Conservation (phyloP, 92 coral and sea anemone genomes). For the Desmophyllum pertusum region DNA sequence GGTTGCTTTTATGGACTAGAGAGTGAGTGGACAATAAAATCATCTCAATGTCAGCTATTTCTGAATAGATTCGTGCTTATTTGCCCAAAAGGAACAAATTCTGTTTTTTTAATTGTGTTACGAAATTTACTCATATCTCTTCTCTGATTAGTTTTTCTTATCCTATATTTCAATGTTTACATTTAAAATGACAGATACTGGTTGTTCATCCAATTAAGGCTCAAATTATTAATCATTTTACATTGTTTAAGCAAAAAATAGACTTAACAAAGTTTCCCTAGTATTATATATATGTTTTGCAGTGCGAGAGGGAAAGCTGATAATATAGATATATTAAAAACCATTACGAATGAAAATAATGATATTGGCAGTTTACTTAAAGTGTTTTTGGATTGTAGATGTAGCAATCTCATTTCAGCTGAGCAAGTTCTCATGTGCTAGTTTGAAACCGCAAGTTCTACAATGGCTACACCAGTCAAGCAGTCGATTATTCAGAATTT, state of each 20-base stretch:
- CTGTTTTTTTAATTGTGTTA: not conserved
- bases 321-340: not conserved
- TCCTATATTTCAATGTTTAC: conserved; percentile 27
- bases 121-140: not conserved
- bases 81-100: not conserved
- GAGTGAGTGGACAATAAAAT: not conserved
- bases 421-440: not conserved
- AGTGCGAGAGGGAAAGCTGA: not conserved
- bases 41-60: not conserved
- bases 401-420: not conserved
- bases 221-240: not conserved
- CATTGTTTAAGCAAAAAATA: not conserved
- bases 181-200: conserved; percentile 20
- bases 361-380: no score
- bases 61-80: not conserved
- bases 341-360: no score
- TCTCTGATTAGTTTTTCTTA: not conserved
- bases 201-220: not conserved
- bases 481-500: no score
- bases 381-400: not conserved
- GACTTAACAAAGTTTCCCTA: not conserved
- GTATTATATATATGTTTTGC: not conserved
- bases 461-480: not conserved
- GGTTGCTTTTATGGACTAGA: not conserved
- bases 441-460: not conserved